These are phyloP conservation scores for Tapirus terrestris DNA, from an alignment of 2,113 vertebrate genomes.

Conservation along the genomic window DNA sequence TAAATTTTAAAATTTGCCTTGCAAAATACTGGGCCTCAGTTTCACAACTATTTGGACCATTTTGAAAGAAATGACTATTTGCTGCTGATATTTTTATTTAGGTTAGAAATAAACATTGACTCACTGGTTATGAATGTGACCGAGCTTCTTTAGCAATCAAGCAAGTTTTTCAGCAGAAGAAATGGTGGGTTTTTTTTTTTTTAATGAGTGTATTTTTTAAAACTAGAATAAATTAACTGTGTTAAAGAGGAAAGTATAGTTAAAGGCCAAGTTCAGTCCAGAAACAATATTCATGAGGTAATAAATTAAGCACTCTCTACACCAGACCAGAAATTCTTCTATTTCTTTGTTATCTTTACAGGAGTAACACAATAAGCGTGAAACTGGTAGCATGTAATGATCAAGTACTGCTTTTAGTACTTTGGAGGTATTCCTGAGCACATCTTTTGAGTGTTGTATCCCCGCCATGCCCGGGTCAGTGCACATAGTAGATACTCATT, in stretches of 20 bases:
- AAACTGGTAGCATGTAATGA: fast-evolving
- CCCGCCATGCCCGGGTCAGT: no score
- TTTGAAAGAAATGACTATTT: neutral
- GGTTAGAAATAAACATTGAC: neutral
- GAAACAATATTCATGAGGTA: neutral
- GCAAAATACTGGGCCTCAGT: neutral
- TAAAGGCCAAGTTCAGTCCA: neutral
- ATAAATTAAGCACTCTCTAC: neutral
- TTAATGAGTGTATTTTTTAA: neutral
- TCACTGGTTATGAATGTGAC: neutral
- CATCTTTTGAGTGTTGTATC: fast-evolving
- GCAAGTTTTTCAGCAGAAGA: neutral
- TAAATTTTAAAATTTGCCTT: neutral
- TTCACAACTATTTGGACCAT: neutral
- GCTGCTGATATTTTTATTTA: neutral
- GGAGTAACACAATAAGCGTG: neutral
- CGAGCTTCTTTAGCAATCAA: neutral
- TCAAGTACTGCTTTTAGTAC: neutral
- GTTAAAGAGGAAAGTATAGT: neutral
- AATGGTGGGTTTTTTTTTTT: neutral
- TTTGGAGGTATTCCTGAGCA: neutral
- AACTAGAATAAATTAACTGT: neutral
- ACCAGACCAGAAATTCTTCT: neutral
- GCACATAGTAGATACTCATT: neutral
- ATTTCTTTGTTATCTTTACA: neutral